phyloP scores from a whole-genome alignment of 2,888 invertebrate genomes.

The Chloromyia formosa region DNA sequence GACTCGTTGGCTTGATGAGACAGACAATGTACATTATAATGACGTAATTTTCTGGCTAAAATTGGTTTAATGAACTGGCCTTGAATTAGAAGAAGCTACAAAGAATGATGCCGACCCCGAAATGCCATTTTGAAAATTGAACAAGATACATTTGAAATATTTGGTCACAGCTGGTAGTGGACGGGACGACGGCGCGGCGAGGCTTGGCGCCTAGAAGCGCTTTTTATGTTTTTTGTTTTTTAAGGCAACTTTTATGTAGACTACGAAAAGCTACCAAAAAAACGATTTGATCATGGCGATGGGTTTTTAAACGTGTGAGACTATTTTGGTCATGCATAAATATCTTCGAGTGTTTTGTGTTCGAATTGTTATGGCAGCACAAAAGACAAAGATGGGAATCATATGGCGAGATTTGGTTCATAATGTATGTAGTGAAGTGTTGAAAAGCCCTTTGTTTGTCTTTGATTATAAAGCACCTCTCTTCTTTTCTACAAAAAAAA shows the following conservation, averaged over 20 bases:
- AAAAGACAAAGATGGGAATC: neutral
- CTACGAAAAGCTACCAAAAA: neutral
- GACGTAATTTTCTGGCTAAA: slow-evolving; percentile 36
- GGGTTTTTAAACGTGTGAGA: neutral
- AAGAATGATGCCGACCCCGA: neutral
- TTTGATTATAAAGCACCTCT: no score
- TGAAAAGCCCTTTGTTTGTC: no score
- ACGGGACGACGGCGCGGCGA: neutral
- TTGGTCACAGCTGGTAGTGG: neutral
- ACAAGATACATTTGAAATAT: neutral
- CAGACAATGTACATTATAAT: neutral
- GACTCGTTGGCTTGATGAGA: neutral
- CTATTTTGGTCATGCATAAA: neutral
- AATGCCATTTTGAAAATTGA: neutral
- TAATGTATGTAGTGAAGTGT: neutral
- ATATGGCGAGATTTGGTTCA: neutral
- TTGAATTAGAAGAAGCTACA: slow-evolving; percentile 4
- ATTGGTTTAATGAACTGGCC: slow-evolving; percentile 35
- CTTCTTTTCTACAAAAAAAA: no score
- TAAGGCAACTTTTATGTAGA: no score
- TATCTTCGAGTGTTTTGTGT: neutral
- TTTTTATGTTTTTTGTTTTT: neutral
- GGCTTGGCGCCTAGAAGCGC: neutral
- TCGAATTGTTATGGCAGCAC: neutral
- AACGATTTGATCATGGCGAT: neutral